Conservation (phyloP, 2,797 vertebrate genomes). For the Tympanoctomys barrerae region DNA sequence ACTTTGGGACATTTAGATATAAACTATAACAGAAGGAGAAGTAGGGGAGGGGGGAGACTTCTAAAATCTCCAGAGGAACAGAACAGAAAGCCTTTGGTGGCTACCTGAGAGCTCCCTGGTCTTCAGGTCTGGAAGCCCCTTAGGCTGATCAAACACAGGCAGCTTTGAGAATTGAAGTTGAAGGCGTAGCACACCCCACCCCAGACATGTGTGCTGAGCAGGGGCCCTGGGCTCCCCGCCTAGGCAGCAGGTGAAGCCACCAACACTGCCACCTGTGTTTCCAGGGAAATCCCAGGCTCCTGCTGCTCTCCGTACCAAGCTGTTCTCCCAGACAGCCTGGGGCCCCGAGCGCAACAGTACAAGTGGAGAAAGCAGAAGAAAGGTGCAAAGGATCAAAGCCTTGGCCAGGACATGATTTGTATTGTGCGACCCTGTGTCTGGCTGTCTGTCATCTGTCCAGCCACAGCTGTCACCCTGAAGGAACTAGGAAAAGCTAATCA, state of each 20-base stretch:
- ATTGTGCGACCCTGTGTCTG: background rate
- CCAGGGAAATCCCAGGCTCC: background rate
- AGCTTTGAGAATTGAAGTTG: background rate
- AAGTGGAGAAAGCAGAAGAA: background rate
- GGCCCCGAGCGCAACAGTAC: background rate
- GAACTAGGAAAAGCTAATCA: background rate
- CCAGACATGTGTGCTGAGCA: background rate
- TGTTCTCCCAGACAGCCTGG: background rate
- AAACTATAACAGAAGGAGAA: background rate
- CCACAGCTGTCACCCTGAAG: background rate
- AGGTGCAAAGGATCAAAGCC: rapidly evolving
- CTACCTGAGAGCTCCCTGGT: background rate
- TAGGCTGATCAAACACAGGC: background rate
- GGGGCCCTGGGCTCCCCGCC: background rate
- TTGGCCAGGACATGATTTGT: background rate
- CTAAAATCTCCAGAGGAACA: background rate
- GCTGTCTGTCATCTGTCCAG: background rate
- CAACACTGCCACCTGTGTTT: background rate
- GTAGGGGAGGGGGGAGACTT: too few species aligned
- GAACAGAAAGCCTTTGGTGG: background rate
- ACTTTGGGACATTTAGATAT: background rate
- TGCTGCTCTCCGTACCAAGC: background rate
- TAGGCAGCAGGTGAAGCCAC: background rate
- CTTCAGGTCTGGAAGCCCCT: background rate
- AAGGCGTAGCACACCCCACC: background rate